phyloP scores from a whole-genome alignment of 2,797 vertebrate genomes.

The Luscinia megarhynchos region DNA sequence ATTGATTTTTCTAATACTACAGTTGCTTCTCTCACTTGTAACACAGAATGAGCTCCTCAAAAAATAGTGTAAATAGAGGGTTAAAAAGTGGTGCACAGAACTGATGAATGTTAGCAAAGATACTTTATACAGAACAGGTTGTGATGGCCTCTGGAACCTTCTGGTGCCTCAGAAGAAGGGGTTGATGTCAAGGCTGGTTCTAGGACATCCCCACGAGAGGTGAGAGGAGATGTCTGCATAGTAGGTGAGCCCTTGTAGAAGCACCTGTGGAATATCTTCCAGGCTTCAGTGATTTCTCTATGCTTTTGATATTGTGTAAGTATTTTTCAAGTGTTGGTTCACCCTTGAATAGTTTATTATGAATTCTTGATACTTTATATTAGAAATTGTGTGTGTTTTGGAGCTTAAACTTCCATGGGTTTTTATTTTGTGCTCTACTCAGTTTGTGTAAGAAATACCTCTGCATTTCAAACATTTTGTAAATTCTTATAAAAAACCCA shows the following conservation, averaged over 20 bases:
- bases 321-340: not conserved
- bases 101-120: not conserved
- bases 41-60: not conserved
- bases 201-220: not conserved
- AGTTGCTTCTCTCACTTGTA: not conserved
- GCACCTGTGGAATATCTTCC: not conserved
- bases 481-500: not conserved
- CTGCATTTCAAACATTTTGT: not conserved
- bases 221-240: not conserved
- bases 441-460: not conserved
- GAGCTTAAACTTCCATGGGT: not conserved
- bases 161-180: not conserved
- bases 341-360: not conserved
- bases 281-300: not conserved
- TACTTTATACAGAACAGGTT: not conserved
- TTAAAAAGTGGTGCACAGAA: not conserved
- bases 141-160: not conserved
- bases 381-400: not conserved
- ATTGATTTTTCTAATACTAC: not conserved
- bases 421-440: not conserved
- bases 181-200: fast-evolving
- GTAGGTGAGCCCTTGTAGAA: not conserved
- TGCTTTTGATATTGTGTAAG: not conserved
- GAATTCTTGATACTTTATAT: not conserved
- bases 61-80: not conserved